Conservation (phyloP, 2,113 vertebrate genomes). For the Ahaetulla prasina region DNA sequence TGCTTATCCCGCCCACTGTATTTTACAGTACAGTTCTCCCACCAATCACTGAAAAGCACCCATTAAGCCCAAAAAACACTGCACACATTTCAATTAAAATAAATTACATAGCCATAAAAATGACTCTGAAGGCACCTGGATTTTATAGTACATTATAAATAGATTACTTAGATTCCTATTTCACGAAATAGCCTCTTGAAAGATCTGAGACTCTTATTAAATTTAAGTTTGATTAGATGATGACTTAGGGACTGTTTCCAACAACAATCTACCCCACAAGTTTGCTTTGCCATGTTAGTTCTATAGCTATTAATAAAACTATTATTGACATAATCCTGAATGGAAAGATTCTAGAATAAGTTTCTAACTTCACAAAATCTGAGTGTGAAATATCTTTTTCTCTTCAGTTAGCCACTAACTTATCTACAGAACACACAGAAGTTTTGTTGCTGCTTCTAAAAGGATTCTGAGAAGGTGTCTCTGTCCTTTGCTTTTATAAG, state of each 20-base stretch:
- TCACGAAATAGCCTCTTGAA: not conserved
- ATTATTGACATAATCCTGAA: not conserved
- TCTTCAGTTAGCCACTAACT: conserved; percentile 31
- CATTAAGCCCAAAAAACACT: not conserved
- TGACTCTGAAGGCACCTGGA: not conserved
- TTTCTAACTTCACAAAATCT: not conserved
- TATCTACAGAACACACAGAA: not conserved
- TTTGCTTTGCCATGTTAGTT: not conserved
- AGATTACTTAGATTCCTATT: not conserved
- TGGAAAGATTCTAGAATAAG: conserved; percentile 16
- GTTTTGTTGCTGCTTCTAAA: conserved; percentile 21
- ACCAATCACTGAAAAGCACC: not conserved
- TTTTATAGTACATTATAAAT: not conserved
- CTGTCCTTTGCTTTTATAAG: conserved; percentile 6
- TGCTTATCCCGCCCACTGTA: not conserved
- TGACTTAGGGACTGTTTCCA: not conserved
- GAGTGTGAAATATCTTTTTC: conserved; percentile 12
- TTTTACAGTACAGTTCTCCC: not conserved
- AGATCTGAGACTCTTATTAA: not conserved
- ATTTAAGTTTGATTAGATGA: not conserved
- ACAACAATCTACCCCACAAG: not conserved
- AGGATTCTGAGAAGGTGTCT: conserved; percentile 22
- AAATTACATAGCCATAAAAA: not conserved
- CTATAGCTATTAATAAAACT: not conserved
- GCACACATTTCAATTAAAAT: not conserved